Conservation (phyloP, 2,113 vertebrate species). For the Prionailurus viverrinus region DNA sequence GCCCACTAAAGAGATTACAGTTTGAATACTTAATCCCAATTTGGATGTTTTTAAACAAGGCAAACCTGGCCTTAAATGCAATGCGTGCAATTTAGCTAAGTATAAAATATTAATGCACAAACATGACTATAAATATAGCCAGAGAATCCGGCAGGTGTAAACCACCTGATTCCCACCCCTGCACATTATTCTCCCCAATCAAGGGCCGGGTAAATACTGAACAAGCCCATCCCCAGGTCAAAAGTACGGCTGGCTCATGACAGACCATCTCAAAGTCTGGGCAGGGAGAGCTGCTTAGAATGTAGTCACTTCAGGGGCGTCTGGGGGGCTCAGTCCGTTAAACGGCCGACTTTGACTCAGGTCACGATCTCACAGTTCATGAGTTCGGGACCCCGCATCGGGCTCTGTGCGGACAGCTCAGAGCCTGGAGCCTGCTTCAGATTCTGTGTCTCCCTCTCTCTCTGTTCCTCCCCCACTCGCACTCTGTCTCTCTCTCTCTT, state of each 20-base stretch:
- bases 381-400: too few species aligned
- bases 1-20: slow-evolving; percentile 87
- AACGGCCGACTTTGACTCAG: too few species aligned
- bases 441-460: too few species aligned
- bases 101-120: slow-evolving; percentile 87
- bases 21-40: slow-evolving; percentile 90
- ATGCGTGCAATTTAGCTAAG: slow-evolving; percentile 86
- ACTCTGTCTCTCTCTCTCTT: too few species aligned
- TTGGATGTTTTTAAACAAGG: slow-evolving; percentile 88
- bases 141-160: slow-evolving; percentile 82
- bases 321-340: too few species aligned
- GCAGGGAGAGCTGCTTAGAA: background rate
- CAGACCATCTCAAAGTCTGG: slow-evolving; percentile 60
- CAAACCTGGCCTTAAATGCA: slow-evolving; percentile 87
- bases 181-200: slow-evolving; percentile 77
- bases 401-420: too few species aligned
- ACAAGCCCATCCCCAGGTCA: slow-evolving; percentile 74
- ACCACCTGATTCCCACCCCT: slow-evolving; percentile 73
- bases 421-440: too few species aligned
- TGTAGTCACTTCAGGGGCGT: slow-evolving; percentile 6
- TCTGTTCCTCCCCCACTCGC: too few species aligned
- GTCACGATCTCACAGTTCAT: too few species aligned
- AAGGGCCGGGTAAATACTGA: slow-evolving; percentile 74
- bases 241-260: slow-evolving; percentile 76
- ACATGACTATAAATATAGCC: slow-evolving; percentile 87